These are phyloP conservation scores for Acanthosepion pharaonis DNA, from an alignment of 2,888 invertebrate genomes.

Conservation along the genomic window DNA sequence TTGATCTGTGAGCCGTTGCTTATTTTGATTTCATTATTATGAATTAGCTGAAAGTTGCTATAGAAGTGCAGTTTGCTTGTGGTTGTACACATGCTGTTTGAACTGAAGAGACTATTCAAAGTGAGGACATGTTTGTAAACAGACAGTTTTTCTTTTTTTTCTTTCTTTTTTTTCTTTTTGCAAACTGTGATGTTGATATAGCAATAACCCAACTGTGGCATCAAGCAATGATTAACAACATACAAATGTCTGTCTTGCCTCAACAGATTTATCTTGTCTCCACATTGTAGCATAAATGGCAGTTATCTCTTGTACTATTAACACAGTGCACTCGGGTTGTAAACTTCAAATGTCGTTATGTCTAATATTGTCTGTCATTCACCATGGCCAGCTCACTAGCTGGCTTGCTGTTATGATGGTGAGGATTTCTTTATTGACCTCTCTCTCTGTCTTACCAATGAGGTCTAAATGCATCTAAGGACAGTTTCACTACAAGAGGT, in stretches of 20 bases:
- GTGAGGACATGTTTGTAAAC: slow-evolving; percentile 17
- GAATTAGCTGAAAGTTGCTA: neutral
- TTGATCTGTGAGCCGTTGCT: neutral
- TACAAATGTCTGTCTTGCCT: neutral
- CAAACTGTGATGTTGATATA: neutral
- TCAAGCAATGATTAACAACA: neutral
- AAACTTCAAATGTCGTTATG: neutral
- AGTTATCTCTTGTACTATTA: neutral
- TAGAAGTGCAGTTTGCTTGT: neutral
- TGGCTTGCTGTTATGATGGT: neutral
- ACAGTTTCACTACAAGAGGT: neutral
- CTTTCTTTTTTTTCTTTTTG: neutral
- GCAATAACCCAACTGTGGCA: neutral
- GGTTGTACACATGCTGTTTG: neutral
- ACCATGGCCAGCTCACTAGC: neutral
- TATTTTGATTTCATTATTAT: neutral
- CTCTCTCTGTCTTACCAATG: neutral
- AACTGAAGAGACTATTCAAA: slow-evolving; percentile 16
- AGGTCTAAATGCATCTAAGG: neutral
- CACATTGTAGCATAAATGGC: neutral
- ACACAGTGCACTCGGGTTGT: neutral
- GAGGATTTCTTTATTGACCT: neutral
- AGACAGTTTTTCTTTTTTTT: neutral
- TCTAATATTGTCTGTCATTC: neutral
- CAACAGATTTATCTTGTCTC: neutral